phyloP scores from a whole-genome alignment of 2,888 invertebrate species.

The Lasioglossum vierecki region DNA sequence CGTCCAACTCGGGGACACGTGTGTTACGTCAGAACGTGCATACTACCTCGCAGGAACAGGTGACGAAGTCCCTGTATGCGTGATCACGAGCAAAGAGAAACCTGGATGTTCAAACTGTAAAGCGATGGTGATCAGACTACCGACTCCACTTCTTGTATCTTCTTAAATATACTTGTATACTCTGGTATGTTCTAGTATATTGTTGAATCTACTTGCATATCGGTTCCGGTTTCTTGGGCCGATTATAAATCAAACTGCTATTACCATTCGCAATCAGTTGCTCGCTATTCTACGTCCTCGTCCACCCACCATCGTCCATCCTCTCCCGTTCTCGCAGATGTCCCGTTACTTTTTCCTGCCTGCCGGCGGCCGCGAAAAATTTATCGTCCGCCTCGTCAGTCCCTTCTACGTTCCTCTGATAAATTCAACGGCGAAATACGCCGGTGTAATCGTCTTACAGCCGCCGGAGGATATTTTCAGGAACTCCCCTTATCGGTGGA shows the following conservation, averaged over 20 bases:
- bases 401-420: constrained; percentile 30
- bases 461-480: constrained; percentile 60
- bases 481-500: constrained; percentile 52
- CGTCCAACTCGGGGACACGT: neutral
- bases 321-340: neutral
- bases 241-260: constrained; percentile 27
- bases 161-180: too few species aligned
- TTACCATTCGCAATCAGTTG: constrained; percentile 25
- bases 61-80: neutral
- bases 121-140: neutral
- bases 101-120: neutral
- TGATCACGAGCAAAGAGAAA: neutral
- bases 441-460: constrained; percentile 60
- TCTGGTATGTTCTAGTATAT: too few species aligned
- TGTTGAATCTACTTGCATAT: too few species aligned
- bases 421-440: constrained; percentile 47
- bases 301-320: constrained; percentile 5
- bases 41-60: neutral
- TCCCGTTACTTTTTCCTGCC: constrained; percentile 39
- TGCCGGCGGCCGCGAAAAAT: constrained; percentile 37
- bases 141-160: neutral
- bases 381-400: constrained; percentile 37
- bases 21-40: neutral
- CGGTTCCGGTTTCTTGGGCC: neutral
- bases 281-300: constrained; percentile 11